phyloP scores from a whole-genome alignment of 2,888 invertebrate species.

The Mimas tiliae region DNA sequence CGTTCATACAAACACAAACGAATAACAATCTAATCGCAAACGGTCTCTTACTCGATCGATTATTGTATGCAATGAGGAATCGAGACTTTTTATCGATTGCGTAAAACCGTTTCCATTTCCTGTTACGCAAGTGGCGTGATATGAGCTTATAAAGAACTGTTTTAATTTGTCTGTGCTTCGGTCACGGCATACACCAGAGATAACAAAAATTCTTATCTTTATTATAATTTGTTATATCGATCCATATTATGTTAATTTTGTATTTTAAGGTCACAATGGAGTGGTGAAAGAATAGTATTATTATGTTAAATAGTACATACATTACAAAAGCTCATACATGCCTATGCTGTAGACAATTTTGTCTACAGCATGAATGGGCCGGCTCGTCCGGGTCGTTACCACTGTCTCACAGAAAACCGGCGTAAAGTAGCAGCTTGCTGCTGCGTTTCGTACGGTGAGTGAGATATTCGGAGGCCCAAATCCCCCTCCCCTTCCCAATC shows the following conservation, averaged over 20 bases:
- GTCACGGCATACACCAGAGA: background rate
- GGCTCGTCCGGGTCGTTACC: too few relatives aligned
- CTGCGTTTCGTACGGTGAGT: too few relatives aligned
- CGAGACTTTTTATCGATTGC: conserved; percentile 39
- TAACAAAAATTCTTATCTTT: conserved; percentile 1
- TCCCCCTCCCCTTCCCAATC: too few relatives aligned
- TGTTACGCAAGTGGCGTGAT: conserved; percentile 33
- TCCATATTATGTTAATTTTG: background rate
- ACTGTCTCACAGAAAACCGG: too few relatives aligned
- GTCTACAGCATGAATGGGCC: too few relatives aligned
- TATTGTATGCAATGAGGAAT: conserved; percentile 37
- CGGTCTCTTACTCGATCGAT: conserved; percentile 9
- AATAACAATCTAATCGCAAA: background rate
- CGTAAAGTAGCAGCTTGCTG: too few relatives aligned
- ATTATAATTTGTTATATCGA: background rate
- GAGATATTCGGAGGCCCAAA: too few relatives aligned
- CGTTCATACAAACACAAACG: background rate
- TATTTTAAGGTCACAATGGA: background rate
- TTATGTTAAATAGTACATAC: too few relatives aligned
- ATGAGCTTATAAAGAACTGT: conserved; percentile 12
- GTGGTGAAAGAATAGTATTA: too few relatives aligned
- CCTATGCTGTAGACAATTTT: too few relatives aligned
- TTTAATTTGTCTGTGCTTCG: background rate
- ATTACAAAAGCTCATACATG: too few relatives aligned
- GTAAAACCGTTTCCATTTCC: conserved; percentile 39